Conservation (phyloP, 2,113 vertebrate species). For the Todiramphus chloris region DNA sequence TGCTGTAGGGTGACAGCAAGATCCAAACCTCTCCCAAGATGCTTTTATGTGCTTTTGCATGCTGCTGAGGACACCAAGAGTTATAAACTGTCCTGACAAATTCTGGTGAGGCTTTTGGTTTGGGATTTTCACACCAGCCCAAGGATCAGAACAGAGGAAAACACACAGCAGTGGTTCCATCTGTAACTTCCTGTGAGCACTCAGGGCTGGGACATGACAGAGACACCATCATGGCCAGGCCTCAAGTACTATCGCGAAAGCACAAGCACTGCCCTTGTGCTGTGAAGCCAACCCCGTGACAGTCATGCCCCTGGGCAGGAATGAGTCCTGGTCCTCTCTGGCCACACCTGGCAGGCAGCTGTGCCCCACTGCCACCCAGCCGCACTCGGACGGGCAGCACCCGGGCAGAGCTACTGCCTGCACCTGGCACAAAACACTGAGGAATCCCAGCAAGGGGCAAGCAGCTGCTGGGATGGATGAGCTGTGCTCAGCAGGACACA, state of each 20-base stretch:
- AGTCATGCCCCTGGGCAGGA: rapidly evolving
- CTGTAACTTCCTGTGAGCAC: neutral
- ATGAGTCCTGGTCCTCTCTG: neutral
- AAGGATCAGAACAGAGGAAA: neutral
- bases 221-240: neutral
- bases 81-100: neutral
- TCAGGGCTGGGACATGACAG: neutral
- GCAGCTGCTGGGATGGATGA: neutral
- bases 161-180: neutral
- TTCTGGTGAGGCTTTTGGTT: neutral
- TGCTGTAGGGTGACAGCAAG: neutral
- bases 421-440: neutral
- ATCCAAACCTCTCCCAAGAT: neutral
- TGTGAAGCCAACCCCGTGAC: neutral
- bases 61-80: neutral
- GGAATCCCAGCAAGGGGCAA: neutral
- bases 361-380: neutral
- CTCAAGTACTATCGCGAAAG: neutral
- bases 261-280: rapidly evolving
- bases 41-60: neutral
- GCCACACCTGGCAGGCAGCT: neutral
- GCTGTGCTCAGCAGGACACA: neutral
- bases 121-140: rapidly evolving
- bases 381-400: neutral
- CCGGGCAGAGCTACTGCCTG: neutral